These are phyloP conservation scores for Catharus bicknelli DNA, from an alignment of 2,113 vertebrate genomes.

Conservation along the genomic window DNA sequence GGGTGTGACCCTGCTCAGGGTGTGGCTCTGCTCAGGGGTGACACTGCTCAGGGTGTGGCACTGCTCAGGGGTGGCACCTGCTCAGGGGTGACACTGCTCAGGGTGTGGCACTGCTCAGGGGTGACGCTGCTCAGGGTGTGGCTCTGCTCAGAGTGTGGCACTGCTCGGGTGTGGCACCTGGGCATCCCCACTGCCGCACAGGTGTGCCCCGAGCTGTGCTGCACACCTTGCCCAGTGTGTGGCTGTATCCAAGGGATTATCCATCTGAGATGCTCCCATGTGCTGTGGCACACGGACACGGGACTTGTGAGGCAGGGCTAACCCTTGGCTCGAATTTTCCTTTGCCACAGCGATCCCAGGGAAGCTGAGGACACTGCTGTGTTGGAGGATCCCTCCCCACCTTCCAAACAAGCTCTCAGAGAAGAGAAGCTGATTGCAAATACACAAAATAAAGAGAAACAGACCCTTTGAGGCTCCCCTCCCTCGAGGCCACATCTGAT, in stretches of 20 bases:
- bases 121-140: too few species aligned
- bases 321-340: background rate
- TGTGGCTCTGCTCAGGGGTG: too few species aligned
- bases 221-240: fast-evolving
- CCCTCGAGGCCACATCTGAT: fast-evolving
- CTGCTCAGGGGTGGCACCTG: too few species aligned
- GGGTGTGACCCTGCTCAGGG: too few species aligned
- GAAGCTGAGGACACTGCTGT: background rate
- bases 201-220: background rate
- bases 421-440: background rate
- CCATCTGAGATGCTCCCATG: fast-evolving
- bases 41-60: too few species aligned
- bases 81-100: too few species aligned
- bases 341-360: background rate
- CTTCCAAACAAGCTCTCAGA: background rate
- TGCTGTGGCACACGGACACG: background rate
- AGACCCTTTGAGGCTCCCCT: background rate
- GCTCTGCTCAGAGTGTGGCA: too few species aligned
- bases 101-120: too few species aligned
- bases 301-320: background rate
- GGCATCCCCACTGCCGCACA: fast-evolving
- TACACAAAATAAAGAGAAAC: background rate
- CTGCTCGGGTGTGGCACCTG: background rate
- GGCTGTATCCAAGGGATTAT: fast-evolving
- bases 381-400: background rate